Evolutionary conservation across 2,888 invertebrate genomes (phyloP), one percentile per base, ranked within the genome.

Genomic region (Leistus spinibarbis): DNA sequence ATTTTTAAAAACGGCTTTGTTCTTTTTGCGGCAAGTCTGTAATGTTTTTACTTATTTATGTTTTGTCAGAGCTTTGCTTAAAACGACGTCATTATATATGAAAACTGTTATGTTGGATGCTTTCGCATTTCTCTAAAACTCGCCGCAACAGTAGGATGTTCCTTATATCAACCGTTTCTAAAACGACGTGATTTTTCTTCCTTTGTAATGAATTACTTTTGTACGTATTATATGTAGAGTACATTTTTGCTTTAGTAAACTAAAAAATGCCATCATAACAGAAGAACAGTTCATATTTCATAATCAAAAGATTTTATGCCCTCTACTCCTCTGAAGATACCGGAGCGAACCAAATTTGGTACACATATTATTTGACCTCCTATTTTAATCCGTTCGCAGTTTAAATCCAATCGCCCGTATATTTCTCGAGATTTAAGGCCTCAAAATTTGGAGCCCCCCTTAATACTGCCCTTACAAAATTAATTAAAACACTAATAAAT

Each of bases 141-240:
- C 22, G 54, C 57, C 57, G 27, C 60, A 60, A 27, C 57, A n/a
- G 60, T 62, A 27, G 62, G 62, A 62, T n/a, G n/a, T n/a, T n/a
- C n/a, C n/a, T 62, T 70, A 62, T 62, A 62, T 62, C 60, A 70
- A 40, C 40, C 40, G 40, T 40, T 40, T 70, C 53, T 70, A 70
- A 70, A 70, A 62, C 60, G 62, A 19, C 20, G 69, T 62, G 62
- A 70, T 70, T 70, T 70, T 70, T 70, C 69, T 70, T 19, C 20
- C 40, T 9, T n/a, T 10, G 20, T 70, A 70, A 70, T 70, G 63
- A 70, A 70, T 70, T 62, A 53, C 62, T 22, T 22, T 40, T 20
- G 40, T 40, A 40, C 13, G 9, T 27, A 40, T 40, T 10, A 40
- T 40, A 40, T 40, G 40, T 40, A 40, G 40, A 40, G 40, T 40